Percentiles rank a stretch among this genome's conserved stretches.
Evolutionary conservation across 2,113 vertebrate genomes (phyloP).

Genomic region (Chlorocebus sabaeus): DNA sequence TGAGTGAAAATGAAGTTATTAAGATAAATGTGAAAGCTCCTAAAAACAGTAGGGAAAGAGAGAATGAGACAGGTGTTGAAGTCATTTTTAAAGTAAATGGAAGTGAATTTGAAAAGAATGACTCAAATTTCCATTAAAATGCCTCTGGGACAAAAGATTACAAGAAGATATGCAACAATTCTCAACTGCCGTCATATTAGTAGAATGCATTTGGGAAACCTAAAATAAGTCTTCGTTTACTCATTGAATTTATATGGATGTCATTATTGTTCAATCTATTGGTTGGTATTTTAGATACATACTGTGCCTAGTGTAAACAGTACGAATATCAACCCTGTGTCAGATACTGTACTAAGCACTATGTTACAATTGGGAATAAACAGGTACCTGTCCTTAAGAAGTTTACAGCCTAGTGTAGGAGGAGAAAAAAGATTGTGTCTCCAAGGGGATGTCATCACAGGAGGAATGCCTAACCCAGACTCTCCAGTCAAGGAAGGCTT

Average conservation of each 20-base stretch:
- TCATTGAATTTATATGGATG: conserved; percentile 53
- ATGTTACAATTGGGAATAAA: neutral
- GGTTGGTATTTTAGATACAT: conserved; percentile 55
- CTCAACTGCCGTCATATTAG: conserved; percentile 56
- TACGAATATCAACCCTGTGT: neutral
- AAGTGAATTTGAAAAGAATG: conserved; percentile 63
- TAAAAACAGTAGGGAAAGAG: conserved; percentile 10
- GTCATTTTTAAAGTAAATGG: conserved; percentile 61
- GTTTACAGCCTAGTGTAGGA: neutral
- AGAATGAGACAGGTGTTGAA: conserved; percentile 50
- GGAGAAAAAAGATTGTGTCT: neutral
- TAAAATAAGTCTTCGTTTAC: conserved; percentile 60
- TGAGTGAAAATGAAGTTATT: neutral
- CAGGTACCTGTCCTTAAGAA: neutral
- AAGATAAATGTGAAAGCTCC: conserved; percentile 10
- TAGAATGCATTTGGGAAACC: conserved; percentile 42
- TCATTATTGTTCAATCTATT: neutral
- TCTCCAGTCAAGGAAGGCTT: neutral
- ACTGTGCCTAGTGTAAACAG: neutral
- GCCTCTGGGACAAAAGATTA: conserved; percentile 71
- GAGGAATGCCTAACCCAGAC: neutral
- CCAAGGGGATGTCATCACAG: neutral
- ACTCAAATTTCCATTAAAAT: conserved; percentile 73
- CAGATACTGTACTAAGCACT: neutral
- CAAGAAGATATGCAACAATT: conserved; percentile 60